Percentiles rank a stretch among this genome's conserved stretches.
phyloP scores from a whole-genome alignment of 2,888 invertebrate species.

The Ichneumoninae sp. region DNA sequence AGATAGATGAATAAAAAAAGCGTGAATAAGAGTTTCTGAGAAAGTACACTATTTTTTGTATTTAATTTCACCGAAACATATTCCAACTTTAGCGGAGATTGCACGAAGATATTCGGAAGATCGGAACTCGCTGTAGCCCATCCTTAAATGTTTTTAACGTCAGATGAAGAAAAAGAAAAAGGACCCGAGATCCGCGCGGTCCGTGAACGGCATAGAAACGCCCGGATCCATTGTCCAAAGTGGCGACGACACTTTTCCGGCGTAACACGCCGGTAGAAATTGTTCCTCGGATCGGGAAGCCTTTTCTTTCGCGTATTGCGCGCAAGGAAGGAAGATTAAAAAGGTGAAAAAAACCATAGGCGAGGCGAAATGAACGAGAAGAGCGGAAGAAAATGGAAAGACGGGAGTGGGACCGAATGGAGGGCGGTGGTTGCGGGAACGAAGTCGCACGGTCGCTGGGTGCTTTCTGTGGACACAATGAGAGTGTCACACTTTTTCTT shows the following conservation, averaged over 20 bases:
- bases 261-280: slow-evolving; percentile 52
- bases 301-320: slow-evolving; percentile 39
- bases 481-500: slow-evolving; percentile 75
- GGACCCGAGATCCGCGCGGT: background rate
- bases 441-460: slow-evolving; percentile 44
- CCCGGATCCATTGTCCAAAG: slow-evolving; percentile 62
- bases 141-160: background rate
- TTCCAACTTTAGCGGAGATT: background rate
- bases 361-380: slow-evolving; percentile 62
- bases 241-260: slow-evolving; percentile 65
- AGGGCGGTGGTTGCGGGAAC: slow-evolving; percentile 47
- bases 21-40: background rate
- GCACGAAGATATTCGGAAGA: background rate
- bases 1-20: background rate
- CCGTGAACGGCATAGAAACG: slow-evolving; percentile 26
- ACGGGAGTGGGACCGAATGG: slow-evolving; percentile 15
- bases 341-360: slow-evolving; percentile 51
- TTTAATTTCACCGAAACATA: background rate
- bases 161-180: background rate
- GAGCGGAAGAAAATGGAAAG: slow-evolving; percentile 56
- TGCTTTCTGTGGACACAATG: slow-evolving; percentile 72
- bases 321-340: slow-evolving; percentile 59
- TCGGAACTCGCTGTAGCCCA: background rate
- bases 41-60: background rate
- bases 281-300: slow-evolving; percentile 44